Conservation (phyloP, 2,113 vertebrate species). For the Perognathus longimembris region DNA sequence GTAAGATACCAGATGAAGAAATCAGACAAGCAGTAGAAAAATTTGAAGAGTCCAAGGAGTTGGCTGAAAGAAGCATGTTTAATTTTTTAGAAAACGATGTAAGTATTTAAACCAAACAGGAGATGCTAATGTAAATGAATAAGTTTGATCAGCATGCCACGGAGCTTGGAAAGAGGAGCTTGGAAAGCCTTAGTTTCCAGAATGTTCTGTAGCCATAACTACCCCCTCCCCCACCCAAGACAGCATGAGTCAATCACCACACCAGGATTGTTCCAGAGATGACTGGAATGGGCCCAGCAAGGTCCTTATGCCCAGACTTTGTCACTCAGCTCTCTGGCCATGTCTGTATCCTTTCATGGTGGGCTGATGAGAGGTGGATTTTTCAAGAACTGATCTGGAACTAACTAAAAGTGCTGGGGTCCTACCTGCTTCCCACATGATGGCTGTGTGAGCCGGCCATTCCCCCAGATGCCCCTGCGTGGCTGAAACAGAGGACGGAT, state of each 20-base stretch:
- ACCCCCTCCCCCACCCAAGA: neutral
- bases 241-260: neutral
- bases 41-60: constrained; percentile 97
- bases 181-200: neutral
- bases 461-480: too few species aligned
- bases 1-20: constrained; percentile 95
- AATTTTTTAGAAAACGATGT: constrained; percentile 98
- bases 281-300: accelerated
- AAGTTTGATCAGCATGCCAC: neutral
- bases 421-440: neutral
- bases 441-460: too few species aligned
- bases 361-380: too few species aligned
- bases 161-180: neutral
- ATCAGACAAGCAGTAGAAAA: constrained; percentile 95
- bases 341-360: too few species aligned
- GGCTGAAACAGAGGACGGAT: too few species aligned
- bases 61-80: constrained; percentile 97
- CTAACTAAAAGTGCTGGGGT: too few species aligned
- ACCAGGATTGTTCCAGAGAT: neutral
- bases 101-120: constrained; percentile 82
- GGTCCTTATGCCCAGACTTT: neutral
- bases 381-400: too few species aligned
- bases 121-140: neutral
- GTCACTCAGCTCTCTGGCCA: neutral
- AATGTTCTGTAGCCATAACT: neutral